Percentiles rank a stretch among this genome's conserved stretches.
Evolutionary conservation across 2,113 vertebrate genomes (phyloP).

Genomic region (Chaenogobius annularis): DNA sequence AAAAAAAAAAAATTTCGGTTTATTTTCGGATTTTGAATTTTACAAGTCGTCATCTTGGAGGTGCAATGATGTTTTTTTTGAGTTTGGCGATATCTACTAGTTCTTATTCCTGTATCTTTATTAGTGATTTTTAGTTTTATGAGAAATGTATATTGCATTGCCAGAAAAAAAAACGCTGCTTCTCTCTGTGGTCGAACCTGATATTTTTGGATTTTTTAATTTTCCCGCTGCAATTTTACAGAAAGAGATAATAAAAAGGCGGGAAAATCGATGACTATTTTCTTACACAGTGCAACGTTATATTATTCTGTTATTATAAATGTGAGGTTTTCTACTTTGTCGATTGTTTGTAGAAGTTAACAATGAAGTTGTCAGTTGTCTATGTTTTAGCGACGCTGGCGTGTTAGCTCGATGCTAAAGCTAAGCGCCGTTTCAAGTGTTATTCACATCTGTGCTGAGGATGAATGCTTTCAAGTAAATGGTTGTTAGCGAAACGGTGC

Average conservation of each 20-base stretch:
- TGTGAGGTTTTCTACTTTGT: slow-evolving; percentile 47
- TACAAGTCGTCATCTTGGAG: slow-evolving; percentile 65
- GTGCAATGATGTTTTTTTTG: slow-evolving; percentile 57
- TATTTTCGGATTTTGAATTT: slow-evolving; percentile 59
- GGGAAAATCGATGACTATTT: slow-evolving; percentile 25
- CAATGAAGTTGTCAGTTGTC: slow-evolving; percentile 46
- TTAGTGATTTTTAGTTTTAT: slow-evolving; percentile 68
- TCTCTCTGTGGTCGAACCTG: slow-evolving; percentile 65
- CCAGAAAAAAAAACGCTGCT: slow-evolving; percentile 48
- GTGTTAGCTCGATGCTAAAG: slow-evolving; percentile 4
- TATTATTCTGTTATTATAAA: slow-evolving; percentile 38
- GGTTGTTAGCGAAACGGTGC: slow-evolving; percentile 15
- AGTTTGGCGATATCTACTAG: slow-evolving; percentile 52
- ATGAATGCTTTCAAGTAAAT: neutral
- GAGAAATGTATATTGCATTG: slow-evolving; percentile 58
- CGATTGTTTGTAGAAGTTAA: slow-evolving; percentile 41
- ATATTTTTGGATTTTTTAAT: slow-evolving; percentile 12
- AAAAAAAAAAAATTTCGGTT: slow-evolving; percentile 58
- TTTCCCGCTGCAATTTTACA: slow-evolving; percentile 28
- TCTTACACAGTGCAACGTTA: slow-evolving; percentile 49
- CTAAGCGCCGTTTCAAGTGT: slow-evolving; percentile 3
- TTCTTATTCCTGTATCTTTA: slow-evolving; percentile 62
- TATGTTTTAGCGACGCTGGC: slow-evolving; percentile 18
- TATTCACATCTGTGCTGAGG: slow-evolving; percentile 2
- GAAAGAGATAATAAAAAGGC: slow-evolving; percentile 5